phyloP scores from a whole-genome alignment of 2,113 vertebrate species.

The Agelaius tricolor region DNA sequence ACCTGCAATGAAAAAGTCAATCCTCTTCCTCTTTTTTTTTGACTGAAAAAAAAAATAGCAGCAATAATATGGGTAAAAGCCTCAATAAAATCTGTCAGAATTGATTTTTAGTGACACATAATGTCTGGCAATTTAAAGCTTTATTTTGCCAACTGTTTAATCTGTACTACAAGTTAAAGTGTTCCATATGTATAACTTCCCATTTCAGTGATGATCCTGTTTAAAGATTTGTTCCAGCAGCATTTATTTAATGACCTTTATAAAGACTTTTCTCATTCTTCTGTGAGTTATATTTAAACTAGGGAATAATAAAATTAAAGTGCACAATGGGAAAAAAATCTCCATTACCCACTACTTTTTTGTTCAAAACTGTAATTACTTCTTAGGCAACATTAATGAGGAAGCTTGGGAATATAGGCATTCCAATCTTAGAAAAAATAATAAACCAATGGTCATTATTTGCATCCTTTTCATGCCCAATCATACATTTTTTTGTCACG shows the following conservation, averaged over 20 bases:
- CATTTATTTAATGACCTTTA: slow-evolving; percentile 68
- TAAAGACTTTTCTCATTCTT: slow-evolving; percentile 58
- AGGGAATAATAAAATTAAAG: slow-evolving; percentile 35
- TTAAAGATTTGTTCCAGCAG: slow-evolving; percentile 50
- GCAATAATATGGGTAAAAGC: slow-evolving; percentile 44
- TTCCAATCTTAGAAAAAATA: not conserved
- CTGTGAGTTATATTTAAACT: slow-evolving; percentile 47
- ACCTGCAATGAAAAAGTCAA: slow-evolving; percentile 28
- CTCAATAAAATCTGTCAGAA: slow-evolving; percentile 54
- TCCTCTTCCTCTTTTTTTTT: not conserved
- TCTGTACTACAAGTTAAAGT: slow-evolving; percentile 48
- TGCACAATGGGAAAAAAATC: not conserved
- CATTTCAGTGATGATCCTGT: slow-evolving; percentile 40
- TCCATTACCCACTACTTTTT: not conserved
- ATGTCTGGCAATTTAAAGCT: slow-evolving; percentile 52
- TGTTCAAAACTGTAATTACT: slow-evolving; percentile 9
- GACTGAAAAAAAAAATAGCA: slow-evolving; percentile 2
- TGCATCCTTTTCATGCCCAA: not conserved
- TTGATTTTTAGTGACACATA: slow-evolving; percentile 50
- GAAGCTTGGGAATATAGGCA: not conserved
- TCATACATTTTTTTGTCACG: not conserved
- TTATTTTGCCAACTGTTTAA: slow-evolving; percentile 64
- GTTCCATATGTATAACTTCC: slow-evolving; percentile 50
- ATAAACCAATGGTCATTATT: not conserved
- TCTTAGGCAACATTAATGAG: slow-evolving; percentile 13